phyloP scores from a whole-genome alignment of 2,113 vertebrate species.

The Regulus satrapa region DNA sequence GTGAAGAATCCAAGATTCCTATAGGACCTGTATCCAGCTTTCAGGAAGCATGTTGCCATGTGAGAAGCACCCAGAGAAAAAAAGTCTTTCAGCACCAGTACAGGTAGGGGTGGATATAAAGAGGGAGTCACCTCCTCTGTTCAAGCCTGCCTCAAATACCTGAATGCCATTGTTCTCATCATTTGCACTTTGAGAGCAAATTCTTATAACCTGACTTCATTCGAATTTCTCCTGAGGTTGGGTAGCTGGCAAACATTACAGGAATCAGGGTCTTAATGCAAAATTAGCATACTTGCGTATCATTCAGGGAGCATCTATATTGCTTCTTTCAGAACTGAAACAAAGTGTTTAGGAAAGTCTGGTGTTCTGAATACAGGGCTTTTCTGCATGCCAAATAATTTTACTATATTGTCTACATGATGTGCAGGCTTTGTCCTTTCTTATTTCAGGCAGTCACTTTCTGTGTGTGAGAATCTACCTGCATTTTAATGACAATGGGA shows the following conservation, averaged over 20 bases:
- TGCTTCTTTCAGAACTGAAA: neutral
- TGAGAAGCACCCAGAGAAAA: neutral
- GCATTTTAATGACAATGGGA: neutral
- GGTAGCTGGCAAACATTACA: neutral
- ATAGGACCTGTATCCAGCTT: neutral
- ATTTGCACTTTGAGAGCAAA: neutral
- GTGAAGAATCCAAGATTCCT: neutral
- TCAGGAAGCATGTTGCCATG: neutral
- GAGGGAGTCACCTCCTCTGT: neutral
- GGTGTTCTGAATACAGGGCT: neutral
- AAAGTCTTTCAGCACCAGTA: neutral
- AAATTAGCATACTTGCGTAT: neutral
- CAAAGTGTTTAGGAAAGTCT: neutral
- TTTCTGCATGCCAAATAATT: neutral
- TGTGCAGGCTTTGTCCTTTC: neutral
- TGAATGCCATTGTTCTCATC: neutral
- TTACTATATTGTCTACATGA: neutral
- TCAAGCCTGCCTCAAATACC: neutral
- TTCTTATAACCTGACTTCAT: neutral
- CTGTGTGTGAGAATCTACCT: neutral
- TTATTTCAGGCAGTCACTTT: neutral
- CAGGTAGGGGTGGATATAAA: neutral
- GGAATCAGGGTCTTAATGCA: neutral
- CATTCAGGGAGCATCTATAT: neutral
- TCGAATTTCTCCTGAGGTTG: neutral